phyloP scores from a whole-genome alignment of 2,888 invertebrate species.

The Sminthurides aquaticus region DNA sequence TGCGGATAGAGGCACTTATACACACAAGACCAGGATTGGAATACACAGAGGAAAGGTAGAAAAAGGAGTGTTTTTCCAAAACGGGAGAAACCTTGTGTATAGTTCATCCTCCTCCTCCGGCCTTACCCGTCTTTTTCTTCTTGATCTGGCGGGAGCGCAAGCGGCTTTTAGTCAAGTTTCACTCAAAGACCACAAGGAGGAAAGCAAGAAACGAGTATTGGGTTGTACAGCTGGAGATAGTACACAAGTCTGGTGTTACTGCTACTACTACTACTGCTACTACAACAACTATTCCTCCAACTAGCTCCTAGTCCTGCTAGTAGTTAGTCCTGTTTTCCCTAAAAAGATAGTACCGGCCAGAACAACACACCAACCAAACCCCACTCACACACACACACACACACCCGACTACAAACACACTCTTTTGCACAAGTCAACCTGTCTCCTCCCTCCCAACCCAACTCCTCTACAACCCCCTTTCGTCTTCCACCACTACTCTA shows the following conservation, averaged over 20 bases:
- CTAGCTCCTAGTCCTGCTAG: background rate
- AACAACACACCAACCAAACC: background rate
- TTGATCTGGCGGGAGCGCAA: background rate
- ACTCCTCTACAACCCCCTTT: background rate
- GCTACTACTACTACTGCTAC: too few relatives aligned
- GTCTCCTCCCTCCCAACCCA: background rate
- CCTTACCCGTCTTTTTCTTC: too few relatives aligned
- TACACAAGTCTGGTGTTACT: too few relatives aligned
- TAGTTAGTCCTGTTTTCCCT: background rate
- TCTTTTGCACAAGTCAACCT: background rate
- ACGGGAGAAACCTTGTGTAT: background rate
- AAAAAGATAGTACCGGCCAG: background rate
- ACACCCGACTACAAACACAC: background rate
- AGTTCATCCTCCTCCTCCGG: too few relatives aligned
- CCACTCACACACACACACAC: too few relatives aligned
- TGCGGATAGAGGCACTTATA: too few relatives aligned
- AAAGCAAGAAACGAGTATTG: background rate
- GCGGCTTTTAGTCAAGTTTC: too few relatives aligned
- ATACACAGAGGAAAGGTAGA: slow-evolving; percentile 1
- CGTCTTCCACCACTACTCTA: background rate
- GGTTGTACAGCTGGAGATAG: too few relatives aligned
- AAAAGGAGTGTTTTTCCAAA: slow-evolving; percentile 1
- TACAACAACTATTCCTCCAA: too few relatives aligned
- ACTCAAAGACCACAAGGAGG: too few relatives aligned
- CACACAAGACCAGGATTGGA: background rate